phyloP scores from a whole-genome alignment of 2,797 vertebrate genomes.

The Arctocebus calabarensis region DNA sequence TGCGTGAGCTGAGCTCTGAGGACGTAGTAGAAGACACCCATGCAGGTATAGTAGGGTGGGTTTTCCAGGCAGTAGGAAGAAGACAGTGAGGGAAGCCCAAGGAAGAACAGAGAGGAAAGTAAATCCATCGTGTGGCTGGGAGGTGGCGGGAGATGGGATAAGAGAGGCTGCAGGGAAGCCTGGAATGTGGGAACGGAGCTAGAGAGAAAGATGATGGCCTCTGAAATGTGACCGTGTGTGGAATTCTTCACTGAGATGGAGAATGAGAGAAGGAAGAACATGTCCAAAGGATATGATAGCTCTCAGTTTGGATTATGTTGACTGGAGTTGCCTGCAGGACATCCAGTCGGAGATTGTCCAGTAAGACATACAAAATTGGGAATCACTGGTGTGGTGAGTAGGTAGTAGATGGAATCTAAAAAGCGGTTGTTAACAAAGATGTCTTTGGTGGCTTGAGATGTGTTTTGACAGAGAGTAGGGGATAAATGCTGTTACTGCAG shows the following conservation, averaged over 20 bases:
- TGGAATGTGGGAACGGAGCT: neutral
- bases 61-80: neutral
- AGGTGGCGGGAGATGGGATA: fast-evolving
- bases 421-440: neutral
- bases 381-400: fast-evolving
- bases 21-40: neutral
- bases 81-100: neutral
- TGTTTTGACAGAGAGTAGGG: neutral
- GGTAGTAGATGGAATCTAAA: neutral
- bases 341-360: neutral
- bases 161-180: neutral
- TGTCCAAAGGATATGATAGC: too few relatives aligned
- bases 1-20: neutral
- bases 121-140: neutral
- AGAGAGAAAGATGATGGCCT: too few relatives aligned
- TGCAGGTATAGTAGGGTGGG: neutral
- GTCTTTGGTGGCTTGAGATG: neutral
- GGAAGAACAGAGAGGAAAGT: neutral
- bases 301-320: neutral
- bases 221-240: fast-evolving
- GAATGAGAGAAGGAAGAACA: neutral
- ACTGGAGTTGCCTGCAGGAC: neutral
- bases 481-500: neutral
- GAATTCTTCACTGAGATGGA: neutral
- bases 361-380: neutral